Evolutionary conservation across 2,888 invertebrate species (phyloP).

Genomic region (Cryptophagus acutangulus): DNA sequence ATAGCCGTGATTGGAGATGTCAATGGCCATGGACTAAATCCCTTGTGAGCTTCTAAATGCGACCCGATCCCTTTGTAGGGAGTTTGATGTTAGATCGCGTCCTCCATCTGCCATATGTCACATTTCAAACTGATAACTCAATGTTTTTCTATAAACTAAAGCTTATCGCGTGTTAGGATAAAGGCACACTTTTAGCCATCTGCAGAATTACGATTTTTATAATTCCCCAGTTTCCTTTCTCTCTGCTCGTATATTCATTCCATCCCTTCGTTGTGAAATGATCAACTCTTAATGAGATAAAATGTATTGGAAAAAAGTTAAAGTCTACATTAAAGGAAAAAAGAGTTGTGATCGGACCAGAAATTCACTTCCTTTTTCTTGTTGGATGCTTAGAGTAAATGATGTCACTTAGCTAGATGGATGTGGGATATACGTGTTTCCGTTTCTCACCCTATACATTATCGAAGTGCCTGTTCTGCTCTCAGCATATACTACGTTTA

Average conservation of each 20-base stretch:
- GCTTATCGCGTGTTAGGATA: too few species aligned
- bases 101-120: background rate
- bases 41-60: conserved; percentile 13
- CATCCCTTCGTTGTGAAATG: too few species aligned
- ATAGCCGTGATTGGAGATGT: conserved; percentile 18
- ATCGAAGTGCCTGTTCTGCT: conserved; percentile 11
- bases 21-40: conserved; percentile 15
- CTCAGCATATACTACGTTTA: conserved; percentile 5
- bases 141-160: conserved; percentile 4
- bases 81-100: conserved; percentile 4
- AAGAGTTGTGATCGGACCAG: conserved; percentile 11
- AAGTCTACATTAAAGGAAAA: too few species aligned
- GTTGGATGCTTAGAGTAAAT: conserved; percentile 17
- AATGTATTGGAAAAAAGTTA: too few species aligned
- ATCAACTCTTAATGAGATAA: too few species aligned
- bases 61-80: conserved; percentile 15
- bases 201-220: too few species aligned
- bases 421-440: conserved; percentile 22
- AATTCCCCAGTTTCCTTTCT: too few species aligned
- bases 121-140: background rate
- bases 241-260: too few species aligned
- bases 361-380: conserved; percentile 14
- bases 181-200: too few species aligned
- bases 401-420: conserved; percentile 27
- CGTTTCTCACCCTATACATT: conserved; percentile 20